Percentiles rank a stretch among this genome's conserved stretches.
Evolutionary conservation across 2,888 invertebrate genomes (phyloP).

Genomic region (Lepas anatifera): DNA sequence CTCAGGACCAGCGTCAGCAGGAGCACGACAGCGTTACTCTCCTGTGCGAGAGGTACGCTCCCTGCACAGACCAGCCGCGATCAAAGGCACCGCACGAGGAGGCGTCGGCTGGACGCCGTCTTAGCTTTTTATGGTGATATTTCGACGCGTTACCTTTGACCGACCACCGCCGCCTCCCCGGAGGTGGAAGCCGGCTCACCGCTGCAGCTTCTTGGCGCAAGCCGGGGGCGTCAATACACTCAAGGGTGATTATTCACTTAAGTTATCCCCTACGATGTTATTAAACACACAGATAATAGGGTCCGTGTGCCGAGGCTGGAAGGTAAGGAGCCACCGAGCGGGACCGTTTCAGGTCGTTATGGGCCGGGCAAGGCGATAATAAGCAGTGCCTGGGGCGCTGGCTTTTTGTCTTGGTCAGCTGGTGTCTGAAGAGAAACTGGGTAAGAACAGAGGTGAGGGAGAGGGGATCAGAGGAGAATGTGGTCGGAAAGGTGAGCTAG

Average conservation of each 20-base stretch:
- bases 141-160: constrained; percentile 1
- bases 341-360: neutral
- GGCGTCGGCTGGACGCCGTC: neutral
- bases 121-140: constrained; percentile 1
- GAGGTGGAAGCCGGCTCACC: no score
- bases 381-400: neutral
- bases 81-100: neutral
- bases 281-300: constrained; percentile 7
- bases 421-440: neutral
- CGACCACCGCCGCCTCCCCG: neutral
- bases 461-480: neutral
- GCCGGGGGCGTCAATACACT: neutral
- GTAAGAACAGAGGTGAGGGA: neutral
- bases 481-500: no score
- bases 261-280: constrained; percentile 3
- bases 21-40: no score
- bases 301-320: neutral
- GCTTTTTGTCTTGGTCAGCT: neutral
- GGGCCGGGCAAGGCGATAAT: neutral
- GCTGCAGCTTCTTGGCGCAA: no score
- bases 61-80: neutral
- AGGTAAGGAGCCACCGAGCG: neutral
- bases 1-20: no score
- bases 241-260: neutral
- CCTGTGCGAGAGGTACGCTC: no score